Conservation (phyloP, 2,113 vertebrate genomes). For the Cottus gobio region DNA sequence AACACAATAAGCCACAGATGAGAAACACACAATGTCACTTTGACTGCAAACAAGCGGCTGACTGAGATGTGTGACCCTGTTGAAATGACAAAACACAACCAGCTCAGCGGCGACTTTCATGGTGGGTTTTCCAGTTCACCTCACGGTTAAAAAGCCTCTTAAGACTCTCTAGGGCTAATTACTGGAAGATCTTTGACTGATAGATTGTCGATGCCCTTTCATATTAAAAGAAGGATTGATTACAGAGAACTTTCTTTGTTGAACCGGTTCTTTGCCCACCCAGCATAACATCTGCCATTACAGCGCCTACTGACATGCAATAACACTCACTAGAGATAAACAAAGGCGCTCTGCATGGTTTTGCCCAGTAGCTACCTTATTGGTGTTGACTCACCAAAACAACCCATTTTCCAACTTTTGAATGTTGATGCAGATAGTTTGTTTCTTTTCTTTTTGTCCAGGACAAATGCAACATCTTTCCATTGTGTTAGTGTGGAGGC, state of each 20-base stretch:
- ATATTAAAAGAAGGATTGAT: not conserved
- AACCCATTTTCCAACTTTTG: not conserved
- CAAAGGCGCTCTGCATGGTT: constrained; percentile 21
- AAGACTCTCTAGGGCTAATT: not conserved
- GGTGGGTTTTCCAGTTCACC: constrained; percentile 15
- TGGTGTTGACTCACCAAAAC: not conserved
- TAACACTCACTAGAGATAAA: constrained; percentile 1
- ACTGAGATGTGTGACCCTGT: constrained; percentile 9
- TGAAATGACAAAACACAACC: constrained; percentile 13
- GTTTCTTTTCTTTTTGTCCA: not conserved
- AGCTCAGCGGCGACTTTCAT: not conserved
- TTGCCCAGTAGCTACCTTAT: not conserved
- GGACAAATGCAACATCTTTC: not conserved
- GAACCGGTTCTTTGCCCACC: constrained; percentile 18
- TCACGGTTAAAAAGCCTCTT: not conserved
- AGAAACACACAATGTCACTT: not conserved
- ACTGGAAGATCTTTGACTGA: not conserved
- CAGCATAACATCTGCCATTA: not conserved
- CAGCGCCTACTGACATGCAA: constrained; percentile 33
- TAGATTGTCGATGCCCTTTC: not conserved
- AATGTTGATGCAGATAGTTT: not conserved
- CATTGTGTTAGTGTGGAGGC: not conserved
- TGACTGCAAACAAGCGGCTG: not conserved
- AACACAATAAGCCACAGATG: constrained; percentile 3
- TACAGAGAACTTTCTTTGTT: not conserved